These are phyloP conservation scores for Glareola pratincola DNA, from an alignment of 2,113 vertebrate species.

Conservation along the genomic window DNA sequence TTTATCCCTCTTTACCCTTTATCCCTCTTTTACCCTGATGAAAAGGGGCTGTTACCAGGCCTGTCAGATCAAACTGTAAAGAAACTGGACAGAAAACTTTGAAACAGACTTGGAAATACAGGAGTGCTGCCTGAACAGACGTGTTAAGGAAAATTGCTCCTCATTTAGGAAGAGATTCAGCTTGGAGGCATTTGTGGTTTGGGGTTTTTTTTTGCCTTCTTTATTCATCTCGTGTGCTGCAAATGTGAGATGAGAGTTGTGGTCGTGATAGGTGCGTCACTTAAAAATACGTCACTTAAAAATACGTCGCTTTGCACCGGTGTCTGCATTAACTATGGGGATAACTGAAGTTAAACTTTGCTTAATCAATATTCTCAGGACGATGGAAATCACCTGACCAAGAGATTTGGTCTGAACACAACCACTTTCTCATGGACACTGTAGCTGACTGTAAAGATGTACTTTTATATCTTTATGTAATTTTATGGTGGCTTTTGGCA, in stretches of 20 bases:
- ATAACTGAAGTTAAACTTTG: background rate
- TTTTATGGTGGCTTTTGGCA: background rate
- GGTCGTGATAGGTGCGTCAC: background rate
- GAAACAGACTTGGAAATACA: background rate
- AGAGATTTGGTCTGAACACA: background rate
- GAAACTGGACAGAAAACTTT: background rate
- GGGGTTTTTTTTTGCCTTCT: background rate
- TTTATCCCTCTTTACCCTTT: background rate
- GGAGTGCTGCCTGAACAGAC: background rate
- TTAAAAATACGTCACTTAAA: background rate
- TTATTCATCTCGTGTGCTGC: background rate
- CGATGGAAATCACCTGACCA: background rate
- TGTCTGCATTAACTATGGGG: background rate
- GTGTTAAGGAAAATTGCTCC: background rate
- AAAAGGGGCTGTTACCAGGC: background rate
- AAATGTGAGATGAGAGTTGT: background rate
- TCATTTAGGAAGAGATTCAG: background rate
- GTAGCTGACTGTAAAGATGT: background rate
- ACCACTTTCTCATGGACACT: background rate
- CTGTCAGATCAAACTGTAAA: background rate
- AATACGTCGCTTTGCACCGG: accelerated
- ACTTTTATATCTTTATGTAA: background rate
- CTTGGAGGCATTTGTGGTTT: background rate
- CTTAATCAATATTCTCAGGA: background rate
- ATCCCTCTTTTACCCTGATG: background rate